Conservation (phyloP, 2,888 invertebrate species). For the Patella ulyssiponensis region DNA sequence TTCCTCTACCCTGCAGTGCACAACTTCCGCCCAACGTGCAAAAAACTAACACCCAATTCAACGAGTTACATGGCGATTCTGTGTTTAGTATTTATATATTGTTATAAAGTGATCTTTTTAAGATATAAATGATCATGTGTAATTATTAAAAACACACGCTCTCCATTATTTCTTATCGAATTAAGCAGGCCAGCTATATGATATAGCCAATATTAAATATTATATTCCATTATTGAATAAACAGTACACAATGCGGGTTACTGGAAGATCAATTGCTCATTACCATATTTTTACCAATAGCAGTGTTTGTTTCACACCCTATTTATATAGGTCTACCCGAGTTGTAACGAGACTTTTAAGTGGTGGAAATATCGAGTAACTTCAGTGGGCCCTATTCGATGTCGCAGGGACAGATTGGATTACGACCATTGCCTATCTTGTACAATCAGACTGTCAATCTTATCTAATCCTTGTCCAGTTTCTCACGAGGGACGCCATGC, state of each 20-base stretch:
- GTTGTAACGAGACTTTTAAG: constrained; percentile 5
- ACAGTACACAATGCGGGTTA: neutral
- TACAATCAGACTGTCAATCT: neutral
- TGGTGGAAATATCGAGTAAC: neutral
- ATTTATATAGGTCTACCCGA: neutral
- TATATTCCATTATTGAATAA: neutral
- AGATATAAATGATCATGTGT: too few species aligned
- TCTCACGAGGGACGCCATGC: neutral
- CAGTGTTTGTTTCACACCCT: constrained; percentile 7
- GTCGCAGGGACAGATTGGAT: neutral
- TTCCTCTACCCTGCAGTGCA: too few species aligned
- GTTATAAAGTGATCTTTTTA: too few species aligned
- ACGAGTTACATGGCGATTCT: too few species aligned
- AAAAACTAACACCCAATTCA: too few species aligned
- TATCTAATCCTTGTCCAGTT: neutral
- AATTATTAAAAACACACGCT: too few species aligned
- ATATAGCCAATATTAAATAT: constrained; percentile 2
- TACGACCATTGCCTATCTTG: neutral
- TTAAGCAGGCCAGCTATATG: neutral
- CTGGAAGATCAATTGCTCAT: neutral
- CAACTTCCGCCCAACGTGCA: too few species aligned
- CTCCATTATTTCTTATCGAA: too few species aligned
- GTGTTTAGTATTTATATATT: too few species aligned
- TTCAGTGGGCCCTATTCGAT: neutral
- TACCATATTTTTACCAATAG: neutral